Percentiles rank a stretch among this genome's conserved stretches.
phyloP scores from a whole-genome alignment of 2,113 vertebrate species.

The cat (Felis catus) region DNA sequence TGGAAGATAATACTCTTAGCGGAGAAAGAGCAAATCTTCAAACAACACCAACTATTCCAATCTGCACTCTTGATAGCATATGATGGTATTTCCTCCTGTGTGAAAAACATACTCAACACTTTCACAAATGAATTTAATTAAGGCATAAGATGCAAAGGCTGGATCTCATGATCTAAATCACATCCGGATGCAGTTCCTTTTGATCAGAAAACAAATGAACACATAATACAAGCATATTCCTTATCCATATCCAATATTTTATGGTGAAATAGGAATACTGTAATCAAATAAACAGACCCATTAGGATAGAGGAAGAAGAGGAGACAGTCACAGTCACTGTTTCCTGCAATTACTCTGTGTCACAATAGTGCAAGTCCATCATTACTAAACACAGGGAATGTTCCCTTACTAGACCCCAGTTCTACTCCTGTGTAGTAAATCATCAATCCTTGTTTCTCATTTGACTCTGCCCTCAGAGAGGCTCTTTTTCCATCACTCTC shows the following conservation, averaged over 20 bases:
- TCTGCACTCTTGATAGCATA: not conserved
- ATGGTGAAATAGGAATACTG: not conserved
- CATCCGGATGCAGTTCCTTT: not conserved
- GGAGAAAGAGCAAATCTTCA: not conserved
- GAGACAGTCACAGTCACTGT: not conserved
- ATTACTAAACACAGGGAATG: not conserved
- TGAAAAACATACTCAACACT: not conserved
- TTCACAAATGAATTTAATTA: not conserved
- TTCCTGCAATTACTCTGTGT: not conserved
- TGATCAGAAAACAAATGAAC: not conserved
- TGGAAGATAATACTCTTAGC: not conserved
- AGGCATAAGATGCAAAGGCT: not conserved
- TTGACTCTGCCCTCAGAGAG: not conserved
- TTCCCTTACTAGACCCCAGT: not conserved
- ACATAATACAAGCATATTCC: not conserved
- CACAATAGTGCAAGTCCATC: not conserved
- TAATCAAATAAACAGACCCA: not conserved
- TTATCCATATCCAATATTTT: not conserved
- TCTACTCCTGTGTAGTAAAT: not conserved
- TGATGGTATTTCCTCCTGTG: not conserved
- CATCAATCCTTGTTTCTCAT: not conserved
- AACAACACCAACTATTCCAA: not conserved
- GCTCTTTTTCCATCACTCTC: not conserved
- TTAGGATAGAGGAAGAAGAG: not conserved
- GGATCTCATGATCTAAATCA: not conserved